These are phyloP conservation scores for Leptinotarsa tumamoca DNA, from an alignment of 2,888 invertebrate species.

Conservation along the genomic window DNA sequence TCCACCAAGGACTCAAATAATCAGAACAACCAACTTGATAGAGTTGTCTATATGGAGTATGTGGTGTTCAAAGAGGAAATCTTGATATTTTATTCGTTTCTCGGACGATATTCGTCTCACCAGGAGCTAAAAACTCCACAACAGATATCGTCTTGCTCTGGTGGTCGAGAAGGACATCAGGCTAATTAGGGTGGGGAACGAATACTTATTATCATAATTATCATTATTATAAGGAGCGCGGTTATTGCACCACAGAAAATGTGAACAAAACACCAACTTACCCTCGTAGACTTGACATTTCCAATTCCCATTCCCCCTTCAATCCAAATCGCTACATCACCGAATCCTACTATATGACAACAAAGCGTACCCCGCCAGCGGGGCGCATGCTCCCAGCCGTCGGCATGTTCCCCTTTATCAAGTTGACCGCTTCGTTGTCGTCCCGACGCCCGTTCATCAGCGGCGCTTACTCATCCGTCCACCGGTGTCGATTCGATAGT, in stretches of 20 bases:
- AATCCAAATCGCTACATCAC: constrained; percentile 9
- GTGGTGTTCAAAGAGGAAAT: too few relatives aligned
- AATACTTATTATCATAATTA: too few relatives aligned
- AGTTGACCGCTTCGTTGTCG: constrained; percentile 32
- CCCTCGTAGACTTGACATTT: constrained; percentile 5
- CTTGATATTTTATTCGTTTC: too few relatives aligned
- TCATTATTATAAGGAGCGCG: too few relatives aligned
- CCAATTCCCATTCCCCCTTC: not conserved
- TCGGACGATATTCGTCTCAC: too few relatives aligned
- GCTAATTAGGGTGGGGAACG: too few relatives aligned
- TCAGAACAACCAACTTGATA: too few relatives aligned
- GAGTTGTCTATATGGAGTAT: too few relatives aligned
- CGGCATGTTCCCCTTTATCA: constrained; percentile 35
- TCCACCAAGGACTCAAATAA: too few relatives aligned
- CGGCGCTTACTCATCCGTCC: constrained; percentile 39
- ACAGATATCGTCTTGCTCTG: too few relatives aligned
- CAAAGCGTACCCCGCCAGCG: constrained; percentile 2
- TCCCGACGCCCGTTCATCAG: constrained; percentile 36
- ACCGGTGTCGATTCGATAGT: constrained; percentile 14
- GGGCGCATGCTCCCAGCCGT: constrained; percentile 9
- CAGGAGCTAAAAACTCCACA: too few relatives aligned
- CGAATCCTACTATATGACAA: constrained; percentile 20
- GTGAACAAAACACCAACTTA: not conserved
- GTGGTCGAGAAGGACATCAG: too few relatives aligned
- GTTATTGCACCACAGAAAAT: not conserved